A percentile compares a stretch with the other conserved stretches of the same genome.
phyloP scores from a whole-genome alignment of 2,113 vertebrate species.

The Pitta sordida region DNA sequence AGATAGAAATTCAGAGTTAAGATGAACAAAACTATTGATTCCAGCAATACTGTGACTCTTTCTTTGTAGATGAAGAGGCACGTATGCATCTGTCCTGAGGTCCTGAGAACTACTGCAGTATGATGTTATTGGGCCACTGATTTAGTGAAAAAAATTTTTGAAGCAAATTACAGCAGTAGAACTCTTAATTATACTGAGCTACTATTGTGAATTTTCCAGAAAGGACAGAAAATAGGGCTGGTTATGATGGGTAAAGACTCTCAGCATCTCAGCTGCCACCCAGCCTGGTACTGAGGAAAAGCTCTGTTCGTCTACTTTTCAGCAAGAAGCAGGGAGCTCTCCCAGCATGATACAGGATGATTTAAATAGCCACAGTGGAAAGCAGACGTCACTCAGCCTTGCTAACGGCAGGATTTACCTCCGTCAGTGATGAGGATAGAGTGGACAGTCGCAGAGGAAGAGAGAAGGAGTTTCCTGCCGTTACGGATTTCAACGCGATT shows the following conservation, averaged over 20 bases:
- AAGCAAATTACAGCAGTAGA: neutral
- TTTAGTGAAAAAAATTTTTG: neutral
- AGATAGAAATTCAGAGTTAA: neutral
- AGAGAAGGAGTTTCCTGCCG: slow-evolving; percentile 82
- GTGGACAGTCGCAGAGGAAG: slow-evolving; percentile 86
- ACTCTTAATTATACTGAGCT: neutral
- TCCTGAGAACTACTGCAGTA: neutral
- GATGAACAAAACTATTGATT: neutral
- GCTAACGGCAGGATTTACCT: slow-evolving; percentile 70
- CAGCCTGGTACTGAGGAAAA: neutral
- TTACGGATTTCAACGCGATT: slow-evolving; percentile 75
- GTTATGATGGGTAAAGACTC: neutral
- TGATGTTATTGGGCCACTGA: neutral
- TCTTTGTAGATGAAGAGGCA: neutral
- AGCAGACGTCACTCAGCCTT: neutral
- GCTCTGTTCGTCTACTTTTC: neutral
- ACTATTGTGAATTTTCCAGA: neutral
- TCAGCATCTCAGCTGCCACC: neutral
- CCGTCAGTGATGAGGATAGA: slow-evolving; percentile 86
- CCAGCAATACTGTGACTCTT: neutral
- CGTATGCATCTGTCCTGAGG: neutral
- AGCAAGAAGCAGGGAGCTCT: neutral
- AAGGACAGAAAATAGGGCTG: neutral
- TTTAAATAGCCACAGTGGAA: neutral
- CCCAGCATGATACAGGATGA: neutral